Percentiles rank a stretch among this genome's conserved stretches.
Conservation (phyloP, 2,888 invertebrate genomes). For the Epicampocera succincta region DNA sequence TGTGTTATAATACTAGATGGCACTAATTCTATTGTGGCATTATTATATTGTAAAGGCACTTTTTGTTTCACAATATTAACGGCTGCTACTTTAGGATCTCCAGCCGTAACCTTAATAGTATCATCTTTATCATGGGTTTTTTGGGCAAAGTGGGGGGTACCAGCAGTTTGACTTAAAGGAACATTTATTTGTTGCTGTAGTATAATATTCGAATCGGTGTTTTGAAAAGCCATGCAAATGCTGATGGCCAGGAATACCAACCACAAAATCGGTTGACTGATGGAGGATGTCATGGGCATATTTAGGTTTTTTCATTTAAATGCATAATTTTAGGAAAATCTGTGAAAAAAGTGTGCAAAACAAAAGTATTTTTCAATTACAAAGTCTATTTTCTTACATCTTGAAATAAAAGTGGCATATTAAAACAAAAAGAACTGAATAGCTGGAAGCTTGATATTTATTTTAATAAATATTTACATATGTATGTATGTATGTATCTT, state of each 20-base stretch:
- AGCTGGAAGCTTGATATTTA: too few species aligned
- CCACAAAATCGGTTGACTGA: constrained; percentile 39
- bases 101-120: constrained; percentile 14
- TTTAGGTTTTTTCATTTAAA: constrained; percentile 50
- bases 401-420: too few species aligned
- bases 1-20: constrained; percentile 53
- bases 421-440: too few species aligned
- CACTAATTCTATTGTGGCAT: constrained; percentile 68
- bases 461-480: too few species aligned
- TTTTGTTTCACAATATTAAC: constrained; percentile 70
- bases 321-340: neutral
- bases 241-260: constrained; percentile 50
- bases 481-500: too few species aligned
- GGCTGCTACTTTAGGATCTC: constrained; percentile 35
- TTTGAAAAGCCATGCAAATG: constrained; percentile 66
- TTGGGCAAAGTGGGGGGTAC: constrained; percentile 35
- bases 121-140: constrained; percentile 38
- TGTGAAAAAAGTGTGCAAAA: neutral
- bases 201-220: constrained; percentile 66
- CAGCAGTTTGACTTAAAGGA: constrained; percentile 62
- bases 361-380: too few species aligned
- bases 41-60: constrained; percentile 76
- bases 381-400: too few species aligned
- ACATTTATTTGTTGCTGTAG: constrained; percentile 68
- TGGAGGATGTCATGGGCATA: constrained; percentile 48